Evolutionary conservation across 1,140 invertebrate species (phyloP).

Genomic region (Monomorium pharaonis): DNA sequence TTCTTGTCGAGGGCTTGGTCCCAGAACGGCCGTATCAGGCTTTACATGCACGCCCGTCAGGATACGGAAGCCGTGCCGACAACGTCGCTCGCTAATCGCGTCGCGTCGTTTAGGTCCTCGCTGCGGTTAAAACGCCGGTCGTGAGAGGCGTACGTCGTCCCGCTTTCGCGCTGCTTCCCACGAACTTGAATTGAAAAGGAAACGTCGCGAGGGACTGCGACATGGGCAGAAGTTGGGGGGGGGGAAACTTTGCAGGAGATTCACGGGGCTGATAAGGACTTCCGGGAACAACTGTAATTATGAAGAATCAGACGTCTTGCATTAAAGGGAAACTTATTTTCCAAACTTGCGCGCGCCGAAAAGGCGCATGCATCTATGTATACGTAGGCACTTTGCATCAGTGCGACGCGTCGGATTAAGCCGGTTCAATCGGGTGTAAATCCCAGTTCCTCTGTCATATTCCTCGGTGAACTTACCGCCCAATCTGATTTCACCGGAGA

Average conservation of each 20-base stretch:
- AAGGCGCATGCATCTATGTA: not conserved
- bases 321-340: too few relatives aligned
- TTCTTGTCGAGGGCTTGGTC: conserved; percentile 12
- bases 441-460: not conserved
- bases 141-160: not conserved
- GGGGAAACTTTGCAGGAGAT: conserved; percentile 18
- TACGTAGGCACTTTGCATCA: not conserved
- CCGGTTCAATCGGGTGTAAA: not conserved
- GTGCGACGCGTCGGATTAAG: not conserved
- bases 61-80: conserved; percentile 12
- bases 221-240: not conserved
- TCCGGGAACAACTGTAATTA: not conserved
- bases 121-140: not conserved
- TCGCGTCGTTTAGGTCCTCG: conserved; percentile 1
- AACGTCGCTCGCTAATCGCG: conserved; percentile 29
- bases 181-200: conserved; percentile 28
- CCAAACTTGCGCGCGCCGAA: too few relatives aligned
- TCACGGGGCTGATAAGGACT: not conserved
- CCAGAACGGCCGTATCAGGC: conserved; percentile 19
- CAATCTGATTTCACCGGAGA: conserved; percentile 54
- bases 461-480: conserved; percentile 16
- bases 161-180: not conserved
- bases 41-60: conserved; percentile 25
- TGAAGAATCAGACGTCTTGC: not conserved
- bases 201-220: conserved; percentile 7